phyloP scores from a whole-genome alignment of 2,888 invertebrate genomes.

The Dysmachus trigonus region DNA sequence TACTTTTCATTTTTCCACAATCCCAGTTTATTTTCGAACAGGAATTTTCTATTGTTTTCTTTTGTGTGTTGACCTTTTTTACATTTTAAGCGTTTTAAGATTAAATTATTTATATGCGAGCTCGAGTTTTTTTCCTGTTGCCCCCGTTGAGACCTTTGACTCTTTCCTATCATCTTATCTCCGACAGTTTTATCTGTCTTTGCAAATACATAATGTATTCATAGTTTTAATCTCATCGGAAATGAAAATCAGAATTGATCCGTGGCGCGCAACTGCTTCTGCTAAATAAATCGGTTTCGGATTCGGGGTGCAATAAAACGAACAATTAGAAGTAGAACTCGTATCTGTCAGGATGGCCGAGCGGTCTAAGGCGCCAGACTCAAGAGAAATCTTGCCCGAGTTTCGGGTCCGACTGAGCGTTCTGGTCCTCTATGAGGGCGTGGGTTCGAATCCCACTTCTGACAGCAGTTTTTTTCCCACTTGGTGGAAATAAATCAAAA shows the following conservation, averaged over 20 bases:
- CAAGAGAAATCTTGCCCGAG: constrained; percentile 52
- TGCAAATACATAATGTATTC: neutral
- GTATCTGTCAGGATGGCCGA: constrained; percentile 53
- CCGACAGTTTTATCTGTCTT: neutral
- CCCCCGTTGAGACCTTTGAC: neutral
- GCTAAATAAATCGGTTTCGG: neutral
- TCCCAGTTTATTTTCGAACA: neutral
- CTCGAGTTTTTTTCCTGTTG: neutral
- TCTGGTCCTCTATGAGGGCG: constrained; percentile 52
- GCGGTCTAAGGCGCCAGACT: constrained; percentile 55
- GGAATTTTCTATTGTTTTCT: neutral
- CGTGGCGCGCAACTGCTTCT: neutral
- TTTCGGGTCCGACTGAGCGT: constrained; percentile 41
- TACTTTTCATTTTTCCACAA: neutral
- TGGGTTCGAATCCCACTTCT: constrained; percentile 52
- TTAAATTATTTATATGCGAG: neutral
- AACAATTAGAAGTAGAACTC: neutral
- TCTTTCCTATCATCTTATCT: neutral
- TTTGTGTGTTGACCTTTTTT: neutral
- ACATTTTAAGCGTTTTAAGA: neutral
- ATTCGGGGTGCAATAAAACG: neutral
- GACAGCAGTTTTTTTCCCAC: constrained; percentile 51
- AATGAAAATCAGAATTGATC: neutral
- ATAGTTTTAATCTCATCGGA: neutral
- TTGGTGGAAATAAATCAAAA: too few relatives aligned